phyloP scores from a whole-genome alignment of 2,113 vertebrate species.

The Thalassarche chlororhynchos region DNA sequence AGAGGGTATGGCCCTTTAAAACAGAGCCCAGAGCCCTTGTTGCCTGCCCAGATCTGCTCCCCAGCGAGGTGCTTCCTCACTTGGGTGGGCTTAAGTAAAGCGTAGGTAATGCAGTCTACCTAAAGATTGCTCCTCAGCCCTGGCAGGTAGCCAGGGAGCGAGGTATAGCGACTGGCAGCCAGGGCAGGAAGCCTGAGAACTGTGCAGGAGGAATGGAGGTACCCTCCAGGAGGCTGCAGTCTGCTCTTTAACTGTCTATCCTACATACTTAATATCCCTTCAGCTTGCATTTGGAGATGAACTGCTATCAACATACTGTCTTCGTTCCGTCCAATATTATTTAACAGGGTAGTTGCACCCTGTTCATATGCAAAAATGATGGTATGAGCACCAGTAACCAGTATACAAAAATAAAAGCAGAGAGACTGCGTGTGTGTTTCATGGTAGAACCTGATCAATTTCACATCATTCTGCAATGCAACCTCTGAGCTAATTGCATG shows the following conservation, averaged over 20 bases:
- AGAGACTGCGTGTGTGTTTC: background rate
- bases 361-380: background rate
- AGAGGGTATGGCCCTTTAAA: background rate
- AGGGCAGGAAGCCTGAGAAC: background rate
- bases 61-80: background rate
- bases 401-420: constrained; percentile 14
- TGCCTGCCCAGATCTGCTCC: background rate
- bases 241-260: background rate
- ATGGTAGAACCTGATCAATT: background rate
- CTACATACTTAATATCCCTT: background rate
- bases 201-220: background rate
- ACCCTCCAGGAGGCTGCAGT: background rate
- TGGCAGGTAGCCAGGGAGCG: background rate
- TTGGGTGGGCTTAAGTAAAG: background rate
- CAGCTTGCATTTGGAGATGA: background rate
- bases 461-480: background rate
- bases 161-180: background rate
- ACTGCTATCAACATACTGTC: background rate
- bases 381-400: background rate
- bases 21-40: background rate
- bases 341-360: background rate
- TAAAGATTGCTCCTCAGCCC: background rate
- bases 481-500: background rate
- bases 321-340: background rate
- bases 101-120: background rate